Evolutionary conservation across 37 sponge, comb jelly and placozoan species (phyloP), one percentile per base, ranked within the genome.

Genomic region (Cladorhizidae sp.): DNA sequence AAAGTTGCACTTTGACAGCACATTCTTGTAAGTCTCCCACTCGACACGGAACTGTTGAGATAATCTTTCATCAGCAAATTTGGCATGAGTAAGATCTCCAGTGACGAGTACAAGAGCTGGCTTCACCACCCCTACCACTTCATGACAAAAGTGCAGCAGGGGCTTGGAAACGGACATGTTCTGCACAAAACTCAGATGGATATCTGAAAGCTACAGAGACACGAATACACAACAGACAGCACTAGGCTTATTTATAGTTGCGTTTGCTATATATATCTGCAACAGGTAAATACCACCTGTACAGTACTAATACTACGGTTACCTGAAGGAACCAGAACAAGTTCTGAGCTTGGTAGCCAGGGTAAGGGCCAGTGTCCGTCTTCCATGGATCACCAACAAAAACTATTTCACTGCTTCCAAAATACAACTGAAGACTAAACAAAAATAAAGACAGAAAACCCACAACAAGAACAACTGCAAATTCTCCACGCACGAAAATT

Each of bases 21-120:
- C 52, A 21, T 74, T 38, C 1, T 55, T 17, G 55, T 96, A 96
- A 40, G 72, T 41, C 17, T 79, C 33, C 97, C 97, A 96, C 65
- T 96, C 97, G 20, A 74, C 83, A 36, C 40, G 57, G 56, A 83
- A 81, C 77, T 90, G 91, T 41, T 81, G 71, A 2, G 94, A 90
- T 14, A n/a, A 56, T 6, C 83, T n/a, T 7, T 61, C 71, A 82
- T 87, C 89, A 56, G 57, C 33, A 37, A 58, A 52, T 42, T 92
- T 95, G 57, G 89, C 91, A 57, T 96, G 91, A 0, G 95, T 91
- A 31, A 96, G 65, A 67, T 96, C 97, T 20, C 97, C 97, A 20
- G 91, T 90, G 20, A 77, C 87, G 36, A 89, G 40, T 14, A 92
- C 74, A 32, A 93, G 73, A 22, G 84, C 86, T 11, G 85, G 90